These are phyloP conservation scores for Polydrusus tereticollis DNA, from an alignment of 2,888 invertebrate genomes.

Conservation along the genomic window DNA sequence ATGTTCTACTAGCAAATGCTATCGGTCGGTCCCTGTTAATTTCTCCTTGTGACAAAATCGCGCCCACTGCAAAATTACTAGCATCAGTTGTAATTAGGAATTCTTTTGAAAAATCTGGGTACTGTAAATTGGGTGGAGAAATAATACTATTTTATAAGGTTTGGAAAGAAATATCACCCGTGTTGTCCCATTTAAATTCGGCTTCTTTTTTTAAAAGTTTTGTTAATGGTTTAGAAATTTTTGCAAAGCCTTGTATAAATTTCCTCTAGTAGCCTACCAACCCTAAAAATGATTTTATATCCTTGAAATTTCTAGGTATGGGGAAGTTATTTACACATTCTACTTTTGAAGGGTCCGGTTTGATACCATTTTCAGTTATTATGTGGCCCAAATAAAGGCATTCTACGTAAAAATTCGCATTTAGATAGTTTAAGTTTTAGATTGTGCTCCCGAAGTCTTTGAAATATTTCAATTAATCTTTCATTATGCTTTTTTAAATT, in stretches of 20 bases:
- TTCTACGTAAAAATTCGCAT: constrained; percentile 55
- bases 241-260: not conserved
- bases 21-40: constrained; percentile 54
- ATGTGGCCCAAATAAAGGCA: not conserved
- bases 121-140: not conserved
- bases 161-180: not conserved
- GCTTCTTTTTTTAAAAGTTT: constrained; percentile 1
- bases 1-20: constrained; percentile 57
- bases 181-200: not conserved
- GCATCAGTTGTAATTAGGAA: constrained; percentile 60
- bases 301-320: not conserved
- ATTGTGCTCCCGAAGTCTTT: constrained; percentile 50
- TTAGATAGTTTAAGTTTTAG: constrained; percentile 57
- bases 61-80: constrained; percentile 56
- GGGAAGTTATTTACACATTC: constrained; percentile 5
- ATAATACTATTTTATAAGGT: not conserved
- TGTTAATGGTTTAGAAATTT: constrained; percentile 7
- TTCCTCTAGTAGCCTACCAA: not conserved
- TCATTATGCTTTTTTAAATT: constrained; percentile 37
- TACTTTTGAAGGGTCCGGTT: constrained; percentile 9
- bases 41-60: constrained; percentile 55
- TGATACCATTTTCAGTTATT: constrained; percentile 1
- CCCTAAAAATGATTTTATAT: not conserved
- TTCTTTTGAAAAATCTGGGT: constrained; percentile 43
- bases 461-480: constrained; percentile 52